Percentiles rank a stretch among this genome's conserved stretches.
phyloP scores from a whole-genome alignment of 1,140 invertebrate species.

The Augochlora pura region DNA sequence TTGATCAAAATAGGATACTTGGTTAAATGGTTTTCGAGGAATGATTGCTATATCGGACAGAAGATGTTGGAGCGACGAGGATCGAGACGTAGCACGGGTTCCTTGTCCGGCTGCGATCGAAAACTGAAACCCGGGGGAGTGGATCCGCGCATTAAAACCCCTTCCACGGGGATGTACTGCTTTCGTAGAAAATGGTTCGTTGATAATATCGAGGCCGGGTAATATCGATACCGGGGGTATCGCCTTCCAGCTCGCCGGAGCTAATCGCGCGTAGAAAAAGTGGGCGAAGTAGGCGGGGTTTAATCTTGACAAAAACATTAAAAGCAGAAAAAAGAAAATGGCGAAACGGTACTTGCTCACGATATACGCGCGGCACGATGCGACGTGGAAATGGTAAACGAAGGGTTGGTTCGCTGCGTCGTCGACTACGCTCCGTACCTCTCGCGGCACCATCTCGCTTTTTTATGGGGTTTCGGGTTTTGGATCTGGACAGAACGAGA shows the following conservation, averaged over 20 bases:
- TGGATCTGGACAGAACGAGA: too few relatives aligned
- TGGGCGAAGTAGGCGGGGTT: background rate
- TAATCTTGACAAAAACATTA: background rate
- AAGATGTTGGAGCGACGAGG: constrained; percentile 43
- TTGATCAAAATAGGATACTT: too few relatives aligned
- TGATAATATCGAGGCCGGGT: constrained; percentile 36
- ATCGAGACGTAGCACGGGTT: background rate
- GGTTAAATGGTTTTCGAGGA: constrained; percentile 63
- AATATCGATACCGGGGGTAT: constrained; percentile 51
- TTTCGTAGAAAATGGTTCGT: constrained; percentile 45
- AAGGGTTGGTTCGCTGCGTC: background rate
- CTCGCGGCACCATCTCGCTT: background rate
- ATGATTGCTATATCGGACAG: constrained; percentile 25
- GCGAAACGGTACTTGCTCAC: background rate
- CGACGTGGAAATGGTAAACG: background rate
- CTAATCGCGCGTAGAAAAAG: background rate
- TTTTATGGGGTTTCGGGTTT: background rate
- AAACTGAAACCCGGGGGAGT: constrained; percentile 53
- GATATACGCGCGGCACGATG: background rate
- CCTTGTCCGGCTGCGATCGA: constrained; percentile 47
- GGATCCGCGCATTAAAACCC: constrained; percentile 54
- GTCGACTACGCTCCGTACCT: background rate
- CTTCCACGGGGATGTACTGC: constrained; percentile 35
- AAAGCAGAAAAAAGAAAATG: background rate
- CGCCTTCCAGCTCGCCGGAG: background rate